Conservation (phyloP, 2,113 vertebrate species). For the Pardalotus punctatus region DNA sequence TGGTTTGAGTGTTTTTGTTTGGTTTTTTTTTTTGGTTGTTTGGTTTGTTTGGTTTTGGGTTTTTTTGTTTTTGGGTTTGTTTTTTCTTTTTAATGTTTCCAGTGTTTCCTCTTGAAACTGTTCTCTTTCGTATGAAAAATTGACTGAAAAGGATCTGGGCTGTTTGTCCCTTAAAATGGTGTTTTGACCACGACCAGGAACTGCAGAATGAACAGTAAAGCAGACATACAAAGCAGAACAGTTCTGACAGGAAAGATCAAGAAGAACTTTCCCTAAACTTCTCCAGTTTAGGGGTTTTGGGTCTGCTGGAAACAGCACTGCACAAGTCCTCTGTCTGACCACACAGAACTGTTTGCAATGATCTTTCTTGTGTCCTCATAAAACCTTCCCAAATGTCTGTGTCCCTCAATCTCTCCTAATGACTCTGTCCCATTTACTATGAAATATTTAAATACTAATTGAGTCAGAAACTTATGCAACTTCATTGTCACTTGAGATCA, state of each 20-base stretch:
- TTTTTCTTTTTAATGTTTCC: not conserved
- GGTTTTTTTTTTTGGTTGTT: too few relatives aligned
- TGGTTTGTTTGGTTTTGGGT: too few relatives aligned
- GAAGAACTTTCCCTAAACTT: not conserved
- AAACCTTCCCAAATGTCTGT: not conserved
- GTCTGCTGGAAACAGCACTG: not conserved
- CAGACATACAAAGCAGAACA: not conserved
- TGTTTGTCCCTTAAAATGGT: not conserved
- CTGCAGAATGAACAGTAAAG: not conserved
- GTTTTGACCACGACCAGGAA: not conserved
- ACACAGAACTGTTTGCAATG: not conserved
- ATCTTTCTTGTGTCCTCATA: not conserved
- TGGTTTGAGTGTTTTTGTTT: too few relatives aligned
- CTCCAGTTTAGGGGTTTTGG: not conserved
- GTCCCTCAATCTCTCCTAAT: not conserved
- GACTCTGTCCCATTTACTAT: not conserved
- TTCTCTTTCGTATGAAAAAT: not conserved
- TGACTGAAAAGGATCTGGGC: not conserved
- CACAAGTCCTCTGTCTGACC: not conserved
- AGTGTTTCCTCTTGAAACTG: not conserved
- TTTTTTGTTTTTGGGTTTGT: too few relatives aligned
- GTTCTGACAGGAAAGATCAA: not conserved
- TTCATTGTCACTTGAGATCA: conserved; percentile 19
- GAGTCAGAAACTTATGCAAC: conserved; percentile 2
- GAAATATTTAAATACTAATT: conserved; percentile 50